Percentiles rank a stretch among this genome's conserved stretches.
Conservation (phyloP, 2,113 vertebrate species). For the Anarhynchus alexandrinus region DNA sequence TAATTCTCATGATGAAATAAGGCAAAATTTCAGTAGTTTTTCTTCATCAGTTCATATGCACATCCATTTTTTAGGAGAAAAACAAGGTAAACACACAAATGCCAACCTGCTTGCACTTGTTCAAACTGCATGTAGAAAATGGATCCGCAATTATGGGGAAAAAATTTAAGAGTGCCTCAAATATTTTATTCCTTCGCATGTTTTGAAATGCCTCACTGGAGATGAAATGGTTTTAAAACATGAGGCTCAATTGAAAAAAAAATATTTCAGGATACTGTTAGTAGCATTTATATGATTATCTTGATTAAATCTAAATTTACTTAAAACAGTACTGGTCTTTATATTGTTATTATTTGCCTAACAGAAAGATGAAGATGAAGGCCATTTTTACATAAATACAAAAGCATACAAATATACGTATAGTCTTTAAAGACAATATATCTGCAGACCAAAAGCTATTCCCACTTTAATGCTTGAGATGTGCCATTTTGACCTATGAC, state of each 20-base stretch:
- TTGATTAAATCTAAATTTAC: background rate
- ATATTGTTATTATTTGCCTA: background rate
- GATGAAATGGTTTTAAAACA: background rate
- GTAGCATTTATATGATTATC: background rate
- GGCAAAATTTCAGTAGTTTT: background rate
- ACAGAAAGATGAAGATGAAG: background rate
- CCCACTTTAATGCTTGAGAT: background rate
- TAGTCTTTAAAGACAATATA: background rate
- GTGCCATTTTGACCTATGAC: background rate
- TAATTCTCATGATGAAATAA: background rate
- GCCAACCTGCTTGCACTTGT: background rate
- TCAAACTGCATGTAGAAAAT: background rate
- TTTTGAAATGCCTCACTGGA: background rate
- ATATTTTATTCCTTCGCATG: background rate
- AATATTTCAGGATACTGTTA: background rate
- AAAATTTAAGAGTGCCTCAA: background rate
- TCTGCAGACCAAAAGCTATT: background rate
- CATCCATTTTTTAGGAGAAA: background rate
- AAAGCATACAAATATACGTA: background rate
- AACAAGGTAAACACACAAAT: background rate
- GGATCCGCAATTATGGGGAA: background rate
- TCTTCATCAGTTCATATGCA: background rate
- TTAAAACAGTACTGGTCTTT: background rate
- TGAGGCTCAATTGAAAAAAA: background rate
- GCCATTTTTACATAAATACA: background rate